Evolutionary conservation across 2,113 vertebrate species (phyloP), one percentile per base, ranked within the genome.

Genomic region (Ciconia boyciana): DNA sequence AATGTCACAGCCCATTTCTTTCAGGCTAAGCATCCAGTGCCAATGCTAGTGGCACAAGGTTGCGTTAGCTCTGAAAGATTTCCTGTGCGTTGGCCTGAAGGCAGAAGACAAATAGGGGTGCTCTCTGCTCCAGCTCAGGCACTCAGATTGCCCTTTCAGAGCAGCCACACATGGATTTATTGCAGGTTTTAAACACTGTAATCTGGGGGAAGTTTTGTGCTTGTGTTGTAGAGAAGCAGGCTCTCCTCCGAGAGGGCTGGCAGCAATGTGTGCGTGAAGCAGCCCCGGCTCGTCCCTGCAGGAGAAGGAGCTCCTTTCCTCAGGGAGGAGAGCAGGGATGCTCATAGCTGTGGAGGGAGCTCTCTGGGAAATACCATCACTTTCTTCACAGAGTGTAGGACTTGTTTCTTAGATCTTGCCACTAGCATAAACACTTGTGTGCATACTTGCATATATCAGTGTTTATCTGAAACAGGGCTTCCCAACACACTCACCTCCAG

Each of bases 1-100:
- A 97, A 96, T 94, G 90, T 92, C 96, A 93, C 84, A 80, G 66
- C 52, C 49, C 28, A 3, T 79, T 91, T 84, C 60, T 81, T 91
- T 81, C 24, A 81, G 46, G 29, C n/a, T 28, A 60, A 75, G 51
- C 28, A 62, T 5, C 62, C 58, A 55, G 29, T 39, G 54, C 46
- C 58, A 80, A 1, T 46, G 75, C 32, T 48, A 1, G 4, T 46
- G 77, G 48, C 60, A 82, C 44, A 43, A 57, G 44, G 61, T 13
- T 75, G 18, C 5, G 8, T 74, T 70, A 51, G 52, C 41, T 44
- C 88, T 76, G 77, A 69, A 84, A 64, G 41, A 36, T 64, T 68
- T 74, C 69, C 39, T 18, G 4, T 34, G 19, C 36, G 1, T 16
- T 78, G 80, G 31, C 34, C 65, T 82, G 54, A 87, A 78, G 81